phyloP scores from a whole-genome alignment of 2,113 vertebrate species.

The Hucho hucho region DNA sequence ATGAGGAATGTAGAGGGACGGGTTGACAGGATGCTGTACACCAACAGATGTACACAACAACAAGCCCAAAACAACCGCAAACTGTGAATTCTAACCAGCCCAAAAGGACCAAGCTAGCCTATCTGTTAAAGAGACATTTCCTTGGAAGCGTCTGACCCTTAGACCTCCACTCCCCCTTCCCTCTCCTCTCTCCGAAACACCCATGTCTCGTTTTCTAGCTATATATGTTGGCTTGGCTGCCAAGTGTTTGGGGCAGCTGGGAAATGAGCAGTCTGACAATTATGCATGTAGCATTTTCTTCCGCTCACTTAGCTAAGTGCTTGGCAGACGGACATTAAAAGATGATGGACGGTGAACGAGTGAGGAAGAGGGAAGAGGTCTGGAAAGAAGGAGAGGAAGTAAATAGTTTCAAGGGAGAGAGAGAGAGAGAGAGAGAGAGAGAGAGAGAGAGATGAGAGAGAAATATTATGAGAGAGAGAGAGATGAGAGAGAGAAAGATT shows the following conservation, averaged over 20 bases:
- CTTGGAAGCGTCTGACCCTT: background rate
- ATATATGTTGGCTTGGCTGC: conserved; percentile 29
- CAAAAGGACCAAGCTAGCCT: background rate
- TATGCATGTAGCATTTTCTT: conserved; percentile 66
- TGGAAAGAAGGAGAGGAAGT: background rate
- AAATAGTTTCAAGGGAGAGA: background rate
- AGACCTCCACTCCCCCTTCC: background rate
- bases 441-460: conserved; percentile 22
- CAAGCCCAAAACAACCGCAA: no score
- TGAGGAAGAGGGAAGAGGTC: background rate
- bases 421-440: background rate
- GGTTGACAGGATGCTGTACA: no score
- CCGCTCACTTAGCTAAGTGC: conserved; percentile 74
- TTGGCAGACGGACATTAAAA: conserved; percentile 69
- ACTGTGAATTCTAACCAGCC: background rate
- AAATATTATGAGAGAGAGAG: conserved; percentile 36
- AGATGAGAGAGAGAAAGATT: conserved; percentile 20
- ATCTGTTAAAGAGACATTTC: conserved; percentile 9
- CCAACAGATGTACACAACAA: no score
- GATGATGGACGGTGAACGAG: conserved; percentile 63
- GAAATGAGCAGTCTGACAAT: conserved; percentile 57
- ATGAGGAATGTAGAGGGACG: no score
- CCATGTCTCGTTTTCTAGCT: background rate
- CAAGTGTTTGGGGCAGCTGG: conserved; percentile 9
- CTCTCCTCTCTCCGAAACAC: background rate